Evolutionary conservation across 2,797 vertebrate genomes (phyloP).

Genomic region (Momotus momota): DNA sequence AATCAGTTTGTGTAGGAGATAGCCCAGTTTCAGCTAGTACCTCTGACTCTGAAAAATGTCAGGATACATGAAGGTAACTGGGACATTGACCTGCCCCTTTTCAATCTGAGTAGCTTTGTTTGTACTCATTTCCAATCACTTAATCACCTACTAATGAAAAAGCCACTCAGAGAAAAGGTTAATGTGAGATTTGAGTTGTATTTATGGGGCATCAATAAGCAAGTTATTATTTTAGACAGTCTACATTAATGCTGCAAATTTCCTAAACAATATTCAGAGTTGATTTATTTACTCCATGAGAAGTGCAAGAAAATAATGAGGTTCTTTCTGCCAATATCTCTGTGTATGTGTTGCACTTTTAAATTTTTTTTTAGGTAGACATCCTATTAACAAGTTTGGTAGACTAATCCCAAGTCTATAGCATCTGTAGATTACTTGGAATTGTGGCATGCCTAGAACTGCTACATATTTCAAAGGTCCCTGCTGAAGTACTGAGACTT

Average conservation of each 20-base stretch:
- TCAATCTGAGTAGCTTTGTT: not conserved
- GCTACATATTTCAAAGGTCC: not conserved
- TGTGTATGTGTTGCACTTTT: not conserved
- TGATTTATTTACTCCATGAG: constrained; percentile 10
- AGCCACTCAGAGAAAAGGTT: constrained; percentile 4
- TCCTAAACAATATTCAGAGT: not conserved
- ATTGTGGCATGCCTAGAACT: not conserved
- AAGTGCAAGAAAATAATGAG: not conserved
- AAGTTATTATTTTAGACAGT: constrained; percentile 1
- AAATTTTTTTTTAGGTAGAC: not conserved
- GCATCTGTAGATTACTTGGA: not conserved
- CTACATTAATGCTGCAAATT: not conserved
- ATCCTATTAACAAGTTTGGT: not conserved
- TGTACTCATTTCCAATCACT: not conserved
- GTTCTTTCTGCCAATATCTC: not conserved
- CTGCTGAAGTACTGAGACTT: not conserved
- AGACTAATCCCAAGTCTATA: not conserved
- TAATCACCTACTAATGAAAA: constrained; percentile 5
- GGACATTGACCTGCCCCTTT: not conserved
- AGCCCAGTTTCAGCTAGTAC: not conserved
- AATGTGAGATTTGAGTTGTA: not conserved
- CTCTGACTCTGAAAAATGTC: not conserved
- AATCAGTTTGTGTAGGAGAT: not conserved
- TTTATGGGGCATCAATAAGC: not conserved
- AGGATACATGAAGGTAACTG: not conserved